Evolutionary conservation across 1,140 invertebrate genomes (phyloP), one percentile per base, ranked within the genome.

Genomic region (Cyrtorhinus lividipennis): DNA sequence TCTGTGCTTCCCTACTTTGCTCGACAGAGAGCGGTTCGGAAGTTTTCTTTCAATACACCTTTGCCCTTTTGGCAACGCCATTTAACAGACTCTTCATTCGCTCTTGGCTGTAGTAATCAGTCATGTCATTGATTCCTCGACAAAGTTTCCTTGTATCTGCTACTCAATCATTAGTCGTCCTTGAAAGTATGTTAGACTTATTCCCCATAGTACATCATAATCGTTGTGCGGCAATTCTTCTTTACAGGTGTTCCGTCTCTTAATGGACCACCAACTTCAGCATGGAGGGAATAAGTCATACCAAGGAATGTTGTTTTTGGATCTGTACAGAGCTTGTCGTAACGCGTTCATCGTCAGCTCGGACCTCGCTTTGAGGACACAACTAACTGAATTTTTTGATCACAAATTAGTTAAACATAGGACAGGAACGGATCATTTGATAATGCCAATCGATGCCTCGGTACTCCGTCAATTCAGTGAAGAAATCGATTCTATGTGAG

Each of bases 301-400:
- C 18, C 48, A 53, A 89, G 91, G 92, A 24, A 83, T 95, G 75
- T 75, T 87, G 0, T 93, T 95, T 69, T 87, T 87, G 71, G 85
- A 92, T 68, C 75, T 95, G 25, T 95, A 95, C 72, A 81, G 81
- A 56, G 77, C 81, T 67, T 89, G 89, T 66, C 78, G 90, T 53
- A 90, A 95, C 75, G 78, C 80, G 12, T 95, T 96, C 74, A 73
- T 95, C 1, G 92, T 94, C 0, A 95, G 88, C 71, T 90, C 89
- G 1, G 92, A 96, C 75, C 76, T 87, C 12, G 90, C 88, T 0
- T 72, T 97, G 26, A 78, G 90, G 66, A 84, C 90, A 2, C 92
- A 95, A 69, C 75, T 97, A 1, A 92, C 87, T 0, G 94, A 97
- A 77, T 97, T 95, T 73, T 77, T 88, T 53, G 92, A 97, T 75